Percentiles rank a stretch among this genome's conserved stretches.
Evolutionary conservation across 2,113 vertebrate species (phyloP).

Genomic region (Microtus pennsylvanicus): DNA sequence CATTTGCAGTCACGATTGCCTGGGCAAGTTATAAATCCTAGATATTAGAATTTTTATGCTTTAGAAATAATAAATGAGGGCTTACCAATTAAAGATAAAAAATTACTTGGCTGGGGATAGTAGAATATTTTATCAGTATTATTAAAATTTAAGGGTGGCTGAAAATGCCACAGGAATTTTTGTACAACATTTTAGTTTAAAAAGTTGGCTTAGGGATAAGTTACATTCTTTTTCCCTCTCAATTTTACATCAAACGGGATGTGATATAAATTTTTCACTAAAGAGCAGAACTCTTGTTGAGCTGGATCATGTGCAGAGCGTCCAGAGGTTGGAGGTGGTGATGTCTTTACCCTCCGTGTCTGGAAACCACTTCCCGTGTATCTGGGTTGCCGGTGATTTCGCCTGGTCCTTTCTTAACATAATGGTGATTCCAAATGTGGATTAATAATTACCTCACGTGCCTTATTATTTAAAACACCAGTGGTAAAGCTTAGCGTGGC

Average conservation of each 20-base stretch:
- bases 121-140: slow-evolving; percentile 82
- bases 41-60: slow-evolving; percentile 83
- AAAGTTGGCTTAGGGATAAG: slow-evolving; percentile 76
- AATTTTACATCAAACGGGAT: slow-evolving; percentile 75
- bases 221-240: slow-evolving; percentile 70
- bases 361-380: slow-evolving; percentile 28
- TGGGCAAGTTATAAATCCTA: slow-evolving; percentile 82
- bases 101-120: slow-evolving; percentile 76
- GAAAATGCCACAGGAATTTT: slow-evolving; percentile 80
- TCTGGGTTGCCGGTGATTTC: neutral
- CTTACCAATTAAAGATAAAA: slow-evolving; percentile 85
- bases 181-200: slow-evolving; percentile 76
- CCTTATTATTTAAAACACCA: neutral
- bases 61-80: slow-evolving; percentile 84
- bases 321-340: neutral
- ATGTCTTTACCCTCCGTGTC: neutral
- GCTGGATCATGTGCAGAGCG: slow-evolving; percentile 7
- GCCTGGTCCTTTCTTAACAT: neutral
- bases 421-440: neutral
- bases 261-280: slow-evolving; percentile 57
- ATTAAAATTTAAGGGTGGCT: slow-evolving; percentile 82
- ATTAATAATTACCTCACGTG: neutral
- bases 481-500: neutral
- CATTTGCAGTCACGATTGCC: slow-evolving; percentile 76
- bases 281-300: slow-evolving; percentile 12